Base-by-base conservation (phyloP, 2,888 invertebrate species). In the Amphipoea oculea region DNA sequence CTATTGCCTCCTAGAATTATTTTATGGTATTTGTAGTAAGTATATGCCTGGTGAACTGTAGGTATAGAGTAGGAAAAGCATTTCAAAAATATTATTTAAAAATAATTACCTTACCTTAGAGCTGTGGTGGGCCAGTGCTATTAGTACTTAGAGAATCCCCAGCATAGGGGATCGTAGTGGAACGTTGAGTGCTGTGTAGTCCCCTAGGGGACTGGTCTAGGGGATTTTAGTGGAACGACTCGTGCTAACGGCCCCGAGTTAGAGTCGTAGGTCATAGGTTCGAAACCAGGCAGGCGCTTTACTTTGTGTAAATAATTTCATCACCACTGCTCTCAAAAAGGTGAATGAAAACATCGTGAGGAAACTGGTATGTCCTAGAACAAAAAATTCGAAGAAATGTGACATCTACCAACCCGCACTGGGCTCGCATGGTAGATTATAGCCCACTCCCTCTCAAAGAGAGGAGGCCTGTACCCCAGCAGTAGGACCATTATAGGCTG, bases 1-100 rank as follows among this genome's bases (percentile, higher is more conserved):
- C 42, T 78, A 84, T 81, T 75, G 45, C 62, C 36, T 65, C 65
- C 67, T 83, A 74, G 75, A 81, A 81, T 84, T 54, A 14, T 65
- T 76, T 76, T 76, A 74, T 85, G 60, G 69, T 40, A 80, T 70
- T 69, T 80, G n/a, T 67, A 42, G 66, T 60, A 11, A 69, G 36
- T 78, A 57, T 45, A 68, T 36, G 17, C 6, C 7, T 42, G 23
- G 62, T 68, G 51, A 60, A 73, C 12, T 42, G 40, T n/a, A n/a
- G n/a, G n/a, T 51, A 9, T 40, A 57, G 14, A 54, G 51, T 36
- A 62, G 36, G 36, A 20, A 62, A 62, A n/a, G 2, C n/a, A 54
- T 54, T 45, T 0, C 40, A 73, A 73, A 45, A 42, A 14, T 40
- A 40, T 23, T 14, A 6, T 17, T 17, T 20, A 78, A 78, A 29